phyloP scores from a whole-genome alignment of 1,140 invertebrate genomes.

The Dendroctonus ponderosae region DNA sequence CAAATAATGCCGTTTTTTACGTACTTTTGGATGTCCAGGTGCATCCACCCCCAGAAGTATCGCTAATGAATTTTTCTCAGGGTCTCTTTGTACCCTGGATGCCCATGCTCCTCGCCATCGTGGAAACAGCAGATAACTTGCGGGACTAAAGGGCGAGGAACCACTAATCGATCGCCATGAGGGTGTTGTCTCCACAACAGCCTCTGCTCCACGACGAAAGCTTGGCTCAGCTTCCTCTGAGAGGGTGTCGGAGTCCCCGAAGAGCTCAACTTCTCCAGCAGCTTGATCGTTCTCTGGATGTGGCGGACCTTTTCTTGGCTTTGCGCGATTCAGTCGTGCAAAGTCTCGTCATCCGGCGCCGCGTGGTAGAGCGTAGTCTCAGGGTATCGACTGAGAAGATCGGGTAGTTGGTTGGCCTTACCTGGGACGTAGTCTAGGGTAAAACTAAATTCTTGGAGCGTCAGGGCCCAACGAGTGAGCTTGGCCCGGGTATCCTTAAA shows the following conservation, averaged over 20 bases:
- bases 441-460: constrained; percentile 42
- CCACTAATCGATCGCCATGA: background rate
- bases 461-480: constrained; percentile 41
- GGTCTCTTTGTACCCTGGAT: constrained; percentile 40
- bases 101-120: background rate
- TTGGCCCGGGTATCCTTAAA: constrained; percentile 35
- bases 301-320: background rate
- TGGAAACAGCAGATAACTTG: background rate
- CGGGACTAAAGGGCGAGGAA: background rate
- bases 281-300: background rate
- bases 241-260: background rate
- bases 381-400: constrained; percentile 24
- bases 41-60: constrained; percentile 39
- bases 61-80: constrained; percentile 20
- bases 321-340: background rate
- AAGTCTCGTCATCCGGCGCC: background rate
- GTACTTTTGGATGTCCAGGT: constrained; percentile 31
- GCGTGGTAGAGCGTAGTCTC: background rate
- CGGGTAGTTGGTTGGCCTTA: constrained; percentile 39
- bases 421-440: constrained; percentile 38
- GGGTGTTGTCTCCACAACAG: background rate
- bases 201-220: background rate
- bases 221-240: background rate
- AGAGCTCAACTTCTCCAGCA: background rate
- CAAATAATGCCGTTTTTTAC: background rate